phyloP scores from a whole-genome alignment of 37 sponge, comb jelly and placozoan species.

The Ianthella basta region DNA sequence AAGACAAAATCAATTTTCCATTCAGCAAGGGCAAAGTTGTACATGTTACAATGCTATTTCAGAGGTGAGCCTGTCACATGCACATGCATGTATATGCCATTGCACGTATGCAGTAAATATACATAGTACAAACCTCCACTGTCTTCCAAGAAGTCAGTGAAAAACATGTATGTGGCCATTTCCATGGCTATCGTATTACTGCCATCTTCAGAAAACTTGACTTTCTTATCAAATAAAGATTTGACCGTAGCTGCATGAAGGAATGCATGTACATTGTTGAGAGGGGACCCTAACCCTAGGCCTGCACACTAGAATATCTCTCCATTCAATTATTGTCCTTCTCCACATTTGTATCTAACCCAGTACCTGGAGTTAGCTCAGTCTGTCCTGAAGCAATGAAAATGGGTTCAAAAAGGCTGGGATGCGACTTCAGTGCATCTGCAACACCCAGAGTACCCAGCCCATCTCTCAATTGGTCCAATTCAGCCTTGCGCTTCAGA shows the following conservation, averaged over 20 bases:
- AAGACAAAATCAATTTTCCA: too few relatives aligned
- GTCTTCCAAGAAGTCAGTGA: background rate
- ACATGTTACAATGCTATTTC: too few relatives aligned
- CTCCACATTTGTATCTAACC: too few relatives aligned
- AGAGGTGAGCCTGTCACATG: too few relatives aligned
- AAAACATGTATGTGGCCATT: background rate
- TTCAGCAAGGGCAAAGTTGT: too few relatives aligned
- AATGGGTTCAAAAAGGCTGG: background rate
- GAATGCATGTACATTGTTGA: too few relatives aligned
- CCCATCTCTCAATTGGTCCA: background rate
- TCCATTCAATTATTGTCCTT: too few relatives aligned
- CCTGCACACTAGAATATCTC: too few relatives aligned
- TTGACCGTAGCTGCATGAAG: background rate
- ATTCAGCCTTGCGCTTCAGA: background rate
- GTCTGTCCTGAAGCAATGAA: background rate
- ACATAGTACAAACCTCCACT: background rate
- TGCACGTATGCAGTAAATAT: too few relatives aligned
- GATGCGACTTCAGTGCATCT: background rate
- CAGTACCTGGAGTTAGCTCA: background rate
- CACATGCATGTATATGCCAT: too few relatives aligned
- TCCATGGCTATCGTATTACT: background rate
- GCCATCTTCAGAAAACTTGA: background rate
- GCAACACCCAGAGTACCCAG: background rate
- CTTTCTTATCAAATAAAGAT: background rate
- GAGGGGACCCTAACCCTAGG: too few relatives aligned